Evolutionary conservation across 2,797 vertebrate species (phyloP).

Genomic region (Enteromius treurensis): DNA sequence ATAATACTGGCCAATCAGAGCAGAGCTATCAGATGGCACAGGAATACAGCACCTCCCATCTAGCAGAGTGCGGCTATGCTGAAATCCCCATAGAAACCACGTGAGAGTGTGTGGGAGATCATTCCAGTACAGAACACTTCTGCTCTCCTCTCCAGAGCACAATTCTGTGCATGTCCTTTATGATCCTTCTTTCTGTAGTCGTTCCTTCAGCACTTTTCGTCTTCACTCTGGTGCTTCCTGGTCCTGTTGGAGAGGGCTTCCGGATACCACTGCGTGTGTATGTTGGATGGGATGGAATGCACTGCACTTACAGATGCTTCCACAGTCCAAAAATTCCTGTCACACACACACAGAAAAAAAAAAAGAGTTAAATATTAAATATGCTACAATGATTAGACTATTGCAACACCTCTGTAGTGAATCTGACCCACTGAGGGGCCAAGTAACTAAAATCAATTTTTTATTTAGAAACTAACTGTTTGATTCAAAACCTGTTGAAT

Average conservation of each 20-base stretch:
- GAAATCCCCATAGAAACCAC: slow-evolving; percentile 40
- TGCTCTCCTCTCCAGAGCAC: slow-evolving; percentile 21
- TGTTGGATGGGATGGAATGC: not conserved
- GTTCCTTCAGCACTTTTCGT: not conserved
- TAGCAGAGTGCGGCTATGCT: slow-evolving; percentile 26
- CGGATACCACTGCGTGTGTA: not conserved
- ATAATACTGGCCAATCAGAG: slow-evolving; percentile 23
- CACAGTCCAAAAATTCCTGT: slow-evolving; percentile 62
- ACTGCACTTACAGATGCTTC: slow-evolving; percentile 66
- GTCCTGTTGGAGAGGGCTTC: not conserved
- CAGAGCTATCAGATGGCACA: slow-evolving; percentile 23
- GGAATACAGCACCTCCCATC: slow-evolving; percentile 30
- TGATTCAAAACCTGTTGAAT: slow-evolving; percentile 11
- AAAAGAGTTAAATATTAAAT: slow-evolving; percentile 12
- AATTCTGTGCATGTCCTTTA: slow-evolving; percentile 40
- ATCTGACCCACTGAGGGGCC: not conserved
- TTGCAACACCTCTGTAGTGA: not conserved
- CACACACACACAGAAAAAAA: slow-evolving; percentile 24
- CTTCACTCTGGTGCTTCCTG: not conserved
- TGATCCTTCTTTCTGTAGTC: not conserved
- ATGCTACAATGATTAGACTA: not conserved
- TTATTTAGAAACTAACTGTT: not conserved
- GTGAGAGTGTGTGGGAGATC: slow-evolving; percentile 21
- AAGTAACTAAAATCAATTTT: not conserved
- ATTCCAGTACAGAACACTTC: slow-evolving; percentile 38